Evolutionary conservation across 2,113 vertebrate species (phyloP).

Genomic region (Camelus dromedarius): DNA sequence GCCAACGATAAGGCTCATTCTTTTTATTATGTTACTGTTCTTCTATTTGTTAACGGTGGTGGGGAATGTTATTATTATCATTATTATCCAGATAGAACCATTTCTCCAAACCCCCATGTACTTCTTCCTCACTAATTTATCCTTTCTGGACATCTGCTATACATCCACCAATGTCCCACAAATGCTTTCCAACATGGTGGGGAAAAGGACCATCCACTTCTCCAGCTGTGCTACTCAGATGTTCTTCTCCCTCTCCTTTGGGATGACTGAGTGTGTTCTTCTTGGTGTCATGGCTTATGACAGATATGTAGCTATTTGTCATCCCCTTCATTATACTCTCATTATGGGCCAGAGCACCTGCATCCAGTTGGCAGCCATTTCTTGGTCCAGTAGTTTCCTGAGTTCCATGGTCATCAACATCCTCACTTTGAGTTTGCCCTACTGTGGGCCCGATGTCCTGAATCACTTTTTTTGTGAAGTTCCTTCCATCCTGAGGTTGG

Average conservation of each 20-base stretch:
- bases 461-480: conserved; percentile 88
- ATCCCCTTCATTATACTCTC: conserved; percentile 78
- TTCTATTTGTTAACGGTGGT: conserved; percentile 73
- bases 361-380: conserved; percentile 69
- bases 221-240: conserved; percentile 79
- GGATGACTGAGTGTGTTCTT: conserved; percentile 83
- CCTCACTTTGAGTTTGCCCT: conserved; percentile 71
- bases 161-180: conserved; percentile 78
- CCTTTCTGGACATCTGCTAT: conserved; percentile 83
- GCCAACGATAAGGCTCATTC: conserved; percentile 67
- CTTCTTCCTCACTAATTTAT: conserved; percentile 83
- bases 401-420: conserved; percentile 76
- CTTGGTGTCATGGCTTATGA: conserved; percentile 85
- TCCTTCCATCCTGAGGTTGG: conserved; percentile 81
- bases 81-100: conserved; percentile 69
- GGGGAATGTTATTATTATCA: conserved; percentile 76
- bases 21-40: conserved; percentile 78
- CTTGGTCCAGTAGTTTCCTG: conserved; percentile 80
- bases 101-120: conserved; percentile 82
- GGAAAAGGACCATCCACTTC: conserved; percentile 83
- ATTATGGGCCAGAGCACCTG: conserved; percentile 74
- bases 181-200: conserved; percentile 81
- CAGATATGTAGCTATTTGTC: conserved; percentile 82
- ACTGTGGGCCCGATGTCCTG: conserved; percentile 77
- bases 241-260: conserved; percentile 82